Conservation (phyloP, 2,113 vertebrate species). For the Lepus timidus region DNA sequence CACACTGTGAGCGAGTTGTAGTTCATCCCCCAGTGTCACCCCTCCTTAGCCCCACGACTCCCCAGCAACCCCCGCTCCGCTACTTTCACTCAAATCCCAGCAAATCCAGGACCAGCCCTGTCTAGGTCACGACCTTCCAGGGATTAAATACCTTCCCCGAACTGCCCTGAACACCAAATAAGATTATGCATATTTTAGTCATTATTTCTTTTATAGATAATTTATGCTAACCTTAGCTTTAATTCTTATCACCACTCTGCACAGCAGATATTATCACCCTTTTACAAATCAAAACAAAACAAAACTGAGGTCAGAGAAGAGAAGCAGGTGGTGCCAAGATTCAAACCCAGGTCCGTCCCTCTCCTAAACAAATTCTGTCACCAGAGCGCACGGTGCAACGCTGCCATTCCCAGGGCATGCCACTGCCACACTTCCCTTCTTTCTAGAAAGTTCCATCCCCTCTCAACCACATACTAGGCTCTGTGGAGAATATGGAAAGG, state of each 20-base stretch:
- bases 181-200: background rate
- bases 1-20: background rate
- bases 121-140: background rate
- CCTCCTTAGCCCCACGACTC: background rate
- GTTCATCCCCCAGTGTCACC: background rate
- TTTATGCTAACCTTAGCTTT: constrained; percentile 15
- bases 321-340: background rate
- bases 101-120: constrained; percentile 18
- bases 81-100: background rate
- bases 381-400: background rate
- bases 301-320: background rate
- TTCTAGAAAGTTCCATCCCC: background rate
- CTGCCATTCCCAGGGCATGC: rapidly evolving
- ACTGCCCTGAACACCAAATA: constrained; percentile 17
- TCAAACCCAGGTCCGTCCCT: background rate
- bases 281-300: background rate
- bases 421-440: background rate
- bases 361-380: no score
- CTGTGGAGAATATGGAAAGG: background rate
- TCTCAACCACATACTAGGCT: background rate
- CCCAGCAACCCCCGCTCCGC: background rate
- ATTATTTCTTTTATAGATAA: constrained; percentile 17
- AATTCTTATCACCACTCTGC: background rate
- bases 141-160: background rate
- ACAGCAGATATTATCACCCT: constrained; percentile 25